Evolutionary conservation across 1,140 invertebrate species (phyloP).

Genomic region (Harlomillsia oculata): DNA sequence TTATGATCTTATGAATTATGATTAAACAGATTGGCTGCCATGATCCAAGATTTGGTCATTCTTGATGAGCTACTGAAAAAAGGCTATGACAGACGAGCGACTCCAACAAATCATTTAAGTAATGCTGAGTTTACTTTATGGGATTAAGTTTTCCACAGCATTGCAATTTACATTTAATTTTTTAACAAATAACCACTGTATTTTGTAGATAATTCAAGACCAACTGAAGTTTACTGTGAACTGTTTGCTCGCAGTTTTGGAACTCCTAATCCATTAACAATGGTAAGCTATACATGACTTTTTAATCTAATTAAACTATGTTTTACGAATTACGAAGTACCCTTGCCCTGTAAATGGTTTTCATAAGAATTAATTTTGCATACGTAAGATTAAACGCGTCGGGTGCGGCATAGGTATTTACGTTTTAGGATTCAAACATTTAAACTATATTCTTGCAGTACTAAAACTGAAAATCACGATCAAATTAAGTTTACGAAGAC

Average conservation of each 20-base stretch:
- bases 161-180: neutral
- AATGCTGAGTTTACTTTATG: conserved; percentile 17
- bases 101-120: conserved; percentile 40
- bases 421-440: neutral
- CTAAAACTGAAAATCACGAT: neutral
- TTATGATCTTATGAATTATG: too few species aligned
- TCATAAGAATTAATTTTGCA: neutral
- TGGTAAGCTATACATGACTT: conserved; percentile 14
- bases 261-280: conserved; percentile 26
- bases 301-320: neutral
- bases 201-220: conserved; percentile 19
- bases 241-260: conserved; percentile 19
- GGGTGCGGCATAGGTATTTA: neutral
- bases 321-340: neutral
- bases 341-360: neutral
- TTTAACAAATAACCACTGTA: neutral
- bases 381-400: neutral
- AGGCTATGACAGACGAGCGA: conserved; percentile 40
- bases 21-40: conserved; percentile 31
- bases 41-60: conserved; percentile 37
- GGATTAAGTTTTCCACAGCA: too few species aligned
- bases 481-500: too few species aligned
- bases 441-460: neutral
- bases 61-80: conserved; percentile 39
- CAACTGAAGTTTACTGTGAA: conserved; percentile 24